A percentile compares a stretch with the other conserved stretches of the same genome.
phyloP scores from a whole-genome alignment of 2,888 invertebrate species.

The Andrena bucephala region DNA sequence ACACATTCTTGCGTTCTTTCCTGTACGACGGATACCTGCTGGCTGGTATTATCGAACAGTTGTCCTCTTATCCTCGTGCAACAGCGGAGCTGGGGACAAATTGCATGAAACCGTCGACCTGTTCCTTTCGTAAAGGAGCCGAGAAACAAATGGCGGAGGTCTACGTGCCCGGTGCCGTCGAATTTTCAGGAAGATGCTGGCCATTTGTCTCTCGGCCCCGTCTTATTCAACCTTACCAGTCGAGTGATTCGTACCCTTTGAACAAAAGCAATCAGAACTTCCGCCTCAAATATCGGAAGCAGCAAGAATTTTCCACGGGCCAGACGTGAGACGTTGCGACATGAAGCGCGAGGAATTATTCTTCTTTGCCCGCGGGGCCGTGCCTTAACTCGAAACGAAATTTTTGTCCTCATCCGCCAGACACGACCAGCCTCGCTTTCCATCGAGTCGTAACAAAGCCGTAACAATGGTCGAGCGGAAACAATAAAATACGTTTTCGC shows the following conservation, averaged over 20 bases:
- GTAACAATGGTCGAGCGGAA: slow-evolving; percentile 14
- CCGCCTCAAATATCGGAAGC: background rate
- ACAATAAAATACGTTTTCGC: slow-evolving; percentile 35
- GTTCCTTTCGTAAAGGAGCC: background rate
- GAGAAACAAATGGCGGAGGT: slow-evolving; percentile 24
- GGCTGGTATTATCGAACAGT: background rate
- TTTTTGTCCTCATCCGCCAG: background rate
- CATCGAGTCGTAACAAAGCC: slow-evolving; percentile 22
- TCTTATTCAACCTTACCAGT: background rate
- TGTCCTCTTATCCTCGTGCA: background rate
- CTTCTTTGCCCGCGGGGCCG: background rate
- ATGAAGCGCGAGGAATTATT: background rate
- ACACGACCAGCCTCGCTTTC: background rate
- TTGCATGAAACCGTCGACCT: slow-evolving; percentile 24
- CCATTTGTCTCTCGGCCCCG: background rate
- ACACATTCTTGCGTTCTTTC: background rate
- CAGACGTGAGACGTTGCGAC: background rate
- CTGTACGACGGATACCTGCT: background rate
- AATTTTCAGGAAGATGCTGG: slow-evolving; percentile 8
- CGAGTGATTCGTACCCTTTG: background rate
- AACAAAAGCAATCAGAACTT: background rate
- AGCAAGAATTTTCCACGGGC: background rate
- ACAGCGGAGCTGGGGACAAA: slow-evolving; percentile 15
- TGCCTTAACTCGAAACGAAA: background rate
- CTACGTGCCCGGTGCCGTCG: slow-evolving; percentile 3